Evolutionary conservation across 2,797 vertebrate species (phyloP), one percentile per base, ranked within the genome.

Genomic region (Menidia menidia): DNA sequence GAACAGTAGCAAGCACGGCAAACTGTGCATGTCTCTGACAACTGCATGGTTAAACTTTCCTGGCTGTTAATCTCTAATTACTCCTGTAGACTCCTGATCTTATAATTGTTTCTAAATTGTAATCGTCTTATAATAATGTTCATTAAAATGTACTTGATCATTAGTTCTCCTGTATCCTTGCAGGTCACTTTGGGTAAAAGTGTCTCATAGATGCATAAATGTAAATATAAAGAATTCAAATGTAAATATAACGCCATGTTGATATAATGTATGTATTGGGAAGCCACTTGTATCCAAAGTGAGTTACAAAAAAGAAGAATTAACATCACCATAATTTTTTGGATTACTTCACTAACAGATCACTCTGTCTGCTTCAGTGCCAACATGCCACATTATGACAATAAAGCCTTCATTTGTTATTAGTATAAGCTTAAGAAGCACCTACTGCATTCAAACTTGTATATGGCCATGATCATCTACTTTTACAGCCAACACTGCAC

Each of bases 401-500:
- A 19, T 64, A 31, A 72, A 77, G 73, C 64, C 25, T 62, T 31
- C 62, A 54, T 30, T 44, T 69, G 35, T 69, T 72, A 81, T 87
- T 89, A 83, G 83, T 81, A 43, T 80, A 83, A 75, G 71, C 81
- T 71, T 60, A 8, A 65, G 66, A 33, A 69, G 66, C 6, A 62
- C 4, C 35, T 64, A 15, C 44, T 56, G 57, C 31, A 53, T 75
- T 66, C 73, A 76, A 66, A 75, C 33, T 57, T 60, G 25, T 74
- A 15, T 59, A 72, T 35, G 60, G 53, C 66, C 69, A 77, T 54
- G 41, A 50, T 44, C 47, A 74, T 56, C 72, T 48, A 77, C 25
- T 78, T 68, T 65, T 61, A 5, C 76, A 87, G 83, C 74, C 80
- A 80, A 79, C 85, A 88, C 76, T 68, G 78, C 88, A 91, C 79